Conservation (phyloP, 2,888 invertebrate genomes). For the Rutpela maculata region DNA sequence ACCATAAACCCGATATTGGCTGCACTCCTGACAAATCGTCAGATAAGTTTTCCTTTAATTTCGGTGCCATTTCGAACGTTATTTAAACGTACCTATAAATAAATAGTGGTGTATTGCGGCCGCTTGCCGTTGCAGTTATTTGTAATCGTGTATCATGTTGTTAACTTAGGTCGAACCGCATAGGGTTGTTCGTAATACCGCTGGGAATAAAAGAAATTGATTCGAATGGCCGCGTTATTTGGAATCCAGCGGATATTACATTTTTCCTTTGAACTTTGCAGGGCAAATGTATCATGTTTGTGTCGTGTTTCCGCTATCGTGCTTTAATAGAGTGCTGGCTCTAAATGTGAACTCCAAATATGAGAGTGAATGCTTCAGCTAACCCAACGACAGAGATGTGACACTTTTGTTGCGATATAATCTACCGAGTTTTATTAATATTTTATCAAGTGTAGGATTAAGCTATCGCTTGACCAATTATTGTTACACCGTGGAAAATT, state of each 20-base stretch:
- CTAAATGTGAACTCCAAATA: conserved; percentile 42
- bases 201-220: conserved; percentile 61
- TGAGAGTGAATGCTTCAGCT: conserved; percentile 30
- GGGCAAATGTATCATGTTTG: conserved; percentile 64
- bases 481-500: neutral
- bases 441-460: conserved; percentile 10
- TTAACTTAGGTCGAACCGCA: conserved; percentile 44
- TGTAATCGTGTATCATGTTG: conserved; percentile 43
- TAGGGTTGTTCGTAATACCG: conserved; percentile 40
- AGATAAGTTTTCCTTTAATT: conserved; percentile 46
- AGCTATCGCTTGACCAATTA: neutral
- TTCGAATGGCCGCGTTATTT: conserved; percentile 65
- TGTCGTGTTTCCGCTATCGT: conserved; percentile 54
- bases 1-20: conserved; percentile 51
- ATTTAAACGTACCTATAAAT: conserved; percentile 26
- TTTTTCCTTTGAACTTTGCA: conserved; percentile 67
- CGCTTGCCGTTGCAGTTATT: conserved; percentile 40
- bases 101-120: conserved; percentile 42
- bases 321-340: conserved; percentile 57
- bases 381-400: conserved; percentile 16
- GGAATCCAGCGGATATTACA: conserved; percentile 68
- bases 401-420: conserved; percentile 33
- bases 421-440: conserved; percentile 22
- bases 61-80: conserved; percentile 19
- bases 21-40: conserved; percentile 52